Evolutionary conservation across 92 coral and sea anemone species (phyloP).

Genomic region (Parazoanthus darwini): DNA sequence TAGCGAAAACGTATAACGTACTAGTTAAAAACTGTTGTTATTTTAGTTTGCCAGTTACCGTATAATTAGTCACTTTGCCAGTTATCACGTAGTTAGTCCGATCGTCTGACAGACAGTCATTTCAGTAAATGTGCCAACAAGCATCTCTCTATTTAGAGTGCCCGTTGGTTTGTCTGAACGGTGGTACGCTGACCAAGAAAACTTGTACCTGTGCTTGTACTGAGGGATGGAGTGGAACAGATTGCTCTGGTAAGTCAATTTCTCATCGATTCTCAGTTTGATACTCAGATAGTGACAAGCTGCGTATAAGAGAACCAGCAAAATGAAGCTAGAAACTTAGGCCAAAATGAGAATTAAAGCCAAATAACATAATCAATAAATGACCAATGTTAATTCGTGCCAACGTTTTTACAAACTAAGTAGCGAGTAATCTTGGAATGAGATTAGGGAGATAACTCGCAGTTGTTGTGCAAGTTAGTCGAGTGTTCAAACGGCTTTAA

Average conservation of each 20-base stretch:
- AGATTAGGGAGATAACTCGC: too few species aligned
- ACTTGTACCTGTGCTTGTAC: constrained; percentile 59
- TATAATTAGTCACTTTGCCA: not conserved
- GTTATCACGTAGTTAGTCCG: not conserved
- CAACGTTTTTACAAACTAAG: too few species aligned
- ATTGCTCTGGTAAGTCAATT: constrained; percentile 64
- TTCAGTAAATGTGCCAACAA: not conserved
- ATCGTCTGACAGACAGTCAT: not conserved
- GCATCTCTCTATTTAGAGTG: constrained; percentile 26
- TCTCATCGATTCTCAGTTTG: too few species aligned
- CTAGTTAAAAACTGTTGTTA: not conserved
- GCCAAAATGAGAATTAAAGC: too few species aligned
- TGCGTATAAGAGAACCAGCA: not conserved
- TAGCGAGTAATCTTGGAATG: too few species aligned
- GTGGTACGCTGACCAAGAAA: constrained; percentile 54
- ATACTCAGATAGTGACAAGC: not conserved
- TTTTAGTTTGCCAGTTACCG: too few species aligned
- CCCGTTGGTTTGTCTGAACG: constrained; percentile 62
- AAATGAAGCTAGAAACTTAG: too few species aligned
- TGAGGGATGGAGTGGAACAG: constrained; percentile 63
- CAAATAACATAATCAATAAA: too few species aligned
- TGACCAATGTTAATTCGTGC: too few species aligned
- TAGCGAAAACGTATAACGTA: too few species aligned
- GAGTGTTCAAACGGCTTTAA: too few species aligned
- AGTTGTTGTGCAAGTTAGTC: too few species aligned